Evolutionary conservation across 2,888 invertebrate genomes (phyloP).

Genomic region (Clusia tigrina): DNA sequence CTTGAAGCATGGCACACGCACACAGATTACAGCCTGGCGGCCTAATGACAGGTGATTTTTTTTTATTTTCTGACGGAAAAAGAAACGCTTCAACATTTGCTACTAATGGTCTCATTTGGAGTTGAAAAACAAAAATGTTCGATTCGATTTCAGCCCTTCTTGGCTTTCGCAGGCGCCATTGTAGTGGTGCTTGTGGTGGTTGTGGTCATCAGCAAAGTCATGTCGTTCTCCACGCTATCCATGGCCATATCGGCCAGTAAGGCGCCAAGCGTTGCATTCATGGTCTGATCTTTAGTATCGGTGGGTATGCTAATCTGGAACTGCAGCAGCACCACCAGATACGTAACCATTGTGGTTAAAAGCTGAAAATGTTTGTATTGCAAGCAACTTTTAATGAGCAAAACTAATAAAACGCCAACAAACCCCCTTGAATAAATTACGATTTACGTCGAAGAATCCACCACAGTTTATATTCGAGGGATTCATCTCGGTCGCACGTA

Average conservation of each 20-base stretch:
- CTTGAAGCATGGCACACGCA: too few species aligned
- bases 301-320: conserved; percentile 79
- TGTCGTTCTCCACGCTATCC: conserved; percentile 45
- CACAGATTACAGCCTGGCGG: too few species aligned
- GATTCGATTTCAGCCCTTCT: conserved; percentile 2
- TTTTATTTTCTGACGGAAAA: too few species aligned
- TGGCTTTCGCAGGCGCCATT: conserved; percentile 24
- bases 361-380: conserved; percentile 64
- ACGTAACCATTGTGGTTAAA: conserved; percentile 79
- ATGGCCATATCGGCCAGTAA: conserved; percentile 38
- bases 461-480: conserved; percentile 77
- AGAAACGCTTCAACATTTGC: too few species aligned
- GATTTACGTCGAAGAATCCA: conserved; percentile 77
- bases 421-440: conserved; percentile 78
- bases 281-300: conserved; percentile 57
- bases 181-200: conserved; percentile 31
- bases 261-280: conserved; percentile 39
- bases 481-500: conserved; percentile 80
- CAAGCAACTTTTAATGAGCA: neutral
- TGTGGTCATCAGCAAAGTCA: conserved; percentile 40
- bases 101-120: too few species aligned
- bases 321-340: conserved; percentile 76
- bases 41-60: too few species aligned
- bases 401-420: conserved; percentile 36
- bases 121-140: neutral